Evolutionary conservation across 2,888 invertebrate genomes (phyloP).

Genomic region (Synanthedon myopaeformis): DNA sequence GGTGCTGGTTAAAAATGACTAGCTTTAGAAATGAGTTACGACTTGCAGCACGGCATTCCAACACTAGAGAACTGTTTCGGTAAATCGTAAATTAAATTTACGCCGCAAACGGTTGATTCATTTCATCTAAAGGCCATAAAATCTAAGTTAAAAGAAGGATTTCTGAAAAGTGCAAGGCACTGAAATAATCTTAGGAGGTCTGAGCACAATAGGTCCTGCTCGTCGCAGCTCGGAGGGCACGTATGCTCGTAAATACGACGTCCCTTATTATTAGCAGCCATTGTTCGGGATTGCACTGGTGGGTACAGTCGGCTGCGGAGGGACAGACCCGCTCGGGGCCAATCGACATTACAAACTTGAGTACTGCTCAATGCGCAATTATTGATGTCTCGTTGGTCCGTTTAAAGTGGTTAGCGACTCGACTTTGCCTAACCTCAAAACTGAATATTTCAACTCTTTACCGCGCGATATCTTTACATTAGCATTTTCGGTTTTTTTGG

Average conservation of each 20-base stretch:
- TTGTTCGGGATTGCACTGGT: conserved; percentile 53
- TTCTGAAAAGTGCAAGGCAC: conserved; percentile 56
- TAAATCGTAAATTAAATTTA: conserved; percentile 43
- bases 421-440: not conserved
- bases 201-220: conserved; percentile 60
- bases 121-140: conserved; percentile 46
- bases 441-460: not conserved
- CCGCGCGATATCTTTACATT: not conserved
- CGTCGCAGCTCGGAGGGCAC: conserved; percentile 60
- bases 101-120: conserved; percentile 35
- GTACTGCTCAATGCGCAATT: not conserved
- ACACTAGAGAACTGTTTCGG: conserved; percentile 26
- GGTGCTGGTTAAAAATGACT: conserved; percentile 6
- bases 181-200: conserved; percentile 69
- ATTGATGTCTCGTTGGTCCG: not conserved
- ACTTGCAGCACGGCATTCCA: conserved; percentile 22
- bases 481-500: not conserved
- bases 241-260: conserved; percentile 67
- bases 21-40: conserved; percentile 22
- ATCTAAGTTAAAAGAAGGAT: conserved; percentile 46
- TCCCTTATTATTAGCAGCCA: conserved; percentile 66
- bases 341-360: not conserved
- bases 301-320: conserved; percentile 39
- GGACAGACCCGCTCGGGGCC: not conserved
- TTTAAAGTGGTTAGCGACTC: not conserved